A percentile compares a stretch with the other conserved stretches of the same genome.
Evolutionary conservation across 2,888 invertebrate genomes (phyloP).

Genomic region (Arctia plantaginis): DNA sequence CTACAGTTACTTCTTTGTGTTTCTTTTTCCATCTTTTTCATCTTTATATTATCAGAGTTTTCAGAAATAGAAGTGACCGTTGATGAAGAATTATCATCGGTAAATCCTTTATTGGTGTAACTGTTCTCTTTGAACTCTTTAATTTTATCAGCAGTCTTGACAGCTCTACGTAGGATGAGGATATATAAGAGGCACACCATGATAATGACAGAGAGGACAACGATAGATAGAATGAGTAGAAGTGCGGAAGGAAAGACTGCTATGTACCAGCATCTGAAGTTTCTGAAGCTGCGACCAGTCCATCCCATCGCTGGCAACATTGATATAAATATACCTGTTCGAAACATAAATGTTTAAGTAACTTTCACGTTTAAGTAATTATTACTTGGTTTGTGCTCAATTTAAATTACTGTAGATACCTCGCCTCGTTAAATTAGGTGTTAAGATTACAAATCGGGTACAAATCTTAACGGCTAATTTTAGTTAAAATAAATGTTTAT

Average conservation of each 20-base stretch:
- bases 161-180: constrained; percentile 84
- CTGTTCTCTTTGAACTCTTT: constrained; percentile 67
- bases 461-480: no score
- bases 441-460: no score
- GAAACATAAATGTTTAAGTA: constrained; percentile 33
- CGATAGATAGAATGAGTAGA: constrained; percentile 78
- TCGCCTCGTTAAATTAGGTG: no score
- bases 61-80: constrained; percentile 55
- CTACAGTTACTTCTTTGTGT: constrained; percentile 25
- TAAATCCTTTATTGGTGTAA: constrained; percentile 65
- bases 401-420: not conserved
- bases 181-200: constrained; percentile 80
- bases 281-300: constrained; percentile 80
- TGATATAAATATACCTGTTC: constrained; percentile 65
- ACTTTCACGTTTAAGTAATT: not conserved
- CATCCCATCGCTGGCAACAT: constrained; percentile 70
- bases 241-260: constrained; percentile 83
- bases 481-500: no score
- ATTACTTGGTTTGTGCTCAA: not conserved
- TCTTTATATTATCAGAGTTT: constrained; percentile 31
- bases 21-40: constrained; percentile 36
- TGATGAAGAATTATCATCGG: constrained; percentile 56
- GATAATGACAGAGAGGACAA: constrained; percentile 79
- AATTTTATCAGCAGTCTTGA: constrained; percentile 82
- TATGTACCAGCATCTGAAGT: constrained; percentile 86